Evolutionary conservation across 2,888 invertebrate species (phyloP).

Genomic region (Sipha maydis): DNA sequence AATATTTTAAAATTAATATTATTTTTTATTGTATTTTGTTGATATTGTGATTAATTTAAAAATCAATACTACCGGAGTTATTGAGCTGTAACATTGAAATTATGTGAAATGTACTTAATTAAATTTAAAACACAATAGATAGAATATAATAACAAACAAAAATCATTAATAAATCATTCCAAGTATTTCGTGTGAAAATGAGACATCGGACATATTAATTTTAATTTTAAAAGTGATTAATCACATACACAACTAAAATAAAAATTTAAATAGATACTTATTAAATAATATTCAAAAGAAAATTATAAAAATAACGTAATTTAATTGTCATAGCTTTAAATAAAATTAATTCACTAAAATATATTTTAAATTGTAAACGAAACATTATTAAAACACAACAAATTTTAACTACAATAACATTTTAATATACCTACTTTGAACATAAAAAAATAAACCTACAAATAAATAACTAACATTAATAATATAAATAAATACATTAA

Average conservation of each 20-base stretch:
- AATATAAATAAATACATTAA: background rate
- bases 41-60: slow-evolving; percentile 40
- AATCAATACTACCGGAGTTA: background rate
- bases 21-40: slow-evolving; percentile 26
- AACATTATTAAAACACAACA: no score
- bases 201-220: background rate
- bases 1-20: slow-evolving; percentile 14
- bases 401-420: no score
- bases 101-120: background rate
- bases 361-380: background rate
- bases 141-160: background rate
- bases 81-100: background rate
- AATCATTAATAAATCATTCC: slow-evolving; percentile 30
- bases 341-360: background rate
- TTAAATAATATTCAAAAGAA: background rate
- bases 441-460: background rate
- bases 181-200: slow-evolving; percentile 18
- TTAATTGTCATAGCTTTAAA: background rate
- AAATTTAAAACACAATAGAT: slow-evolving; percentile 40
- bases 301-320: background rate
- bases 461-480: background rate
- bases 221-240: background rate
- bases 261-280: background rate
- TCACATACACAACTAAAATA: background rate
- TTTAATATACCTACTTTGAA: no score